phyloP scores from a whole-genome alignment of 2,113 vertebrate species.

The Gnathonemus longibarbis region DNA sequence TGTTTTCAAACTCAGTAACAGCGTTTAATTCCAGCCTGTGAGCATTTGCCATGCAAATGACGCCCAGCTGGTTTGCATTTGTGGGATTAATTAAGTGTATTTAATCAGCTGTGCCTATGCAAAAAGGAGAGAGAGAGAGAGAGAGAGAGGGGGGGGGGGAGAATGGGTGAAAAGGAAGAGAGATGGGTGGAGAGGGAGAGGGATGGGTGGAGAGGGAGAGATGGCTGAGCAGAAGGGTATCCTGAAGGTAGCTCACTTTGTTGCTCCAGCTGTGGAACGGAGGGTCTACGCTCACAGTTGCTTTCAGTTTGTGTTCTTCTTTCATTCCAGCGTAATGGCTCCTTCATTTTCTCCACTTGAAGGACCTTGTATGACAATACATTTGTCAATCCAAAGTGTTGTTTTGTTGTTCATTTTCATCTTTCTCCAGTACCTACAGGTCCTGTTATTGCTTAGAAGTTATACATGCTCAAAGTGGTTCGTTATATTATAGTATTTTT shows the following conservation, averaged over 20 bases:
- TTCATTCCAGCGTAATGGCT: background rate
- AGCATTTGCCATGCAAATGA: slow-evolving; percentile 2
- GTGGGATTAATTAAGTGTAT: slow-evolving; percentile 2
- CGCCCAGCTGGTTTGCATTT: slow-evolving; percentile 6
- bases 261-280: background rate
- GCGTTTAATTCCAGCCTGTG: background rate
- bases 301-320: background rate
- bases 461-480: background rate
- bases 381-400: background rate
- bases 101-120: slow-evolving; percentile 7
- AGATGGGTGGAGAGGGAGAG: background rate
- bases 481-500: background rate
- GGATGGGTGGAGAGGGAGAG: background rate
- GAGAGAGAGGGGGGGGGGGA: background rate
- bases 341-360: background rate
- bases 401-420: background rate
- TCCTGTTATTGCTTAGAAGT: background rate
- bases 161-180: background rate
- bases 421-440: background rate
- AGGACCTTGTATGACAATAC: background rate
- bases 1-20: background rate
- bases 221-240: background rate
- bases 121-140: background rate
- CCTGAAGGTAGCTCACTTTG: background rate
- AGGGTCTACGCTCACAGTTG: background rate